Conservation (phyloP, 1,140 invertebrate species). For the Calliopsis andreniformis region DNA sequence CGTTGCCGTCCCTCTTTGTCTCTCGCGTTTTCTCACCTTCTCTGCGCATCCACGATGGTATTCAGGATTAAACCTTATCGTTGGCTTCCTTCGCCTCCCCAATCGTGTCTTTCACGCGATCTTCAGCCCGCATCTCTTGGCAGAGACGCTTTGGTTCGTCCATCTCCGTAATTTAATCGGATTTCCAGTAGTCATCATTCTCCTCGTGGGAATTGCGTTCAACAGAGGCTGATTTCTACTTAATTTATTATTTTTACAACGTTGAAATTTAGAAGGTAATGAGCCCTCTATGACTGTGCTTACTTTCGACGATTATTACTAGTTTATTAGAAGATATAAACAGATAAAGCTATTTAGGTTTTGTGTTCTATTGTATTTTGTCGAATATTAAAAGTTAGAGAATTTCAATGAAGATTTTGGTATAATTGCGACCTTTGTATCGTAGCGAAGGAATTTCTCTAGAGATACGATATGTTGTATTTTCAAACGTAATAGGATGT, state of each 20-base stretch:
- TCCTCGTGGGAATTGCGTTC: slow-evolving; percentile 1
- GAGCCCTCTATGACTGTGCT: no score
- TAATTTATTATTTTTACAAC: neutral
- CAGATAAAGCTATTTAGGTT: no score
- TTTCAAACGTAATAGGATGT: no score
- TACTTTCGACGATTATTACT: no score
- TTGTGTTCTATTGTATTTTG: no score
- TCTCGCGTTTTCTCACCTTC: neutral
- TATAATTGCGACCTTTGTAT: no score
- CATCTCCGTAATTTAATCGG: slow-evolving; percentile 22
- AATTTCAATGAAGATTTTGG: no score
- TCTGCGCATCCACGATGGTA: neutral
- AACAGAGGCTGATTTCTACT: neutral
- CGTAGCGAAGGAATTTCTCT: no score
- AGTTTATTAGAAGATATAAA: no score
- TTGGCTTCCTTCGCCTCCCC: neutral
- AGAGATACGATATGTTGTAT: no score
- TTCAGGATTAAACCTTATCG: slow-evolving; percentile 36
- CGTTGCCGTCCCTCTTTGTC: neutral
- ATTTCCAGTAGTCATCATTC: neutral
- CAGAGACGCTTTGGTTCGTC: slow-evolving; percentile 22
- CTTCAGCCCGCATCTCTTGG: slow-evolving; percentile 22
- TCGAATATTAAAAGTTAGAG: no score
- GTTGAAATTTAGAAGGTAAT: neutral
- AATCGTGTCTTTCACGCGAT: slow-evolving; percentile 13